phyloP scores from a whole-genome alignment of 2,113 vertebrate species.

The Myiopsitta monachus region DNA sequence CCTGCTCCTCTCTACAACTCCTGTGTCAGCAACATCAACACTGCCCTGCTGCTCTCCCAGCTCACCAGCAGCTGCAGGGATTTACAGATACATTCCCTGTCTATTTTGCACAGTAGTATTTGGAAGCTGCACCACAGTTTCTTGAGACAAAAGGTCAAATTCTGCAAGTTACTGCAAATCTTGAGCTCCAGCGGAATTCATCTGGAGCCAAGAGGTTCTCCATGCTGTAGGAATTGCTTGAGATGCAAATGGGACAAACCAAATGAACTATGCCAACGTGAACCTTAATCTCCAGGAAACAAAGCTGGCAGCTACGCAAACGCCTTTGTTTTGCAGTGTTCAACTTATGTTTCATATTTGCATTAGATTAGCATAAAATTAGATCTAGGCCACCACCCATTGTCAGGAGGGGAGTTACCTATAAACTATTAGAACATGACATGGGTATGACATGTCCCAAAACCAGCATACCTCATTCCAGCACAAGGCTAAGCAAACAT shows the following conservation, averaged over 20 bases:
- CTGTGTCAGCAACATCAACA: background rate
- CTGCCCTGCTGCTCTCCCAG: background rate
- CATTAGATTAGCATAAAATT: background rate
- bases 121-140: background rate
- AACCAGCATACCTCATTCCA: background rate
- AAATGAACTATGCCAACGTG: background rate
- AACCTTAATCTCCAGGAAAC: background rate
- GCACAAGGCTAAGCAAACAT: background rate
- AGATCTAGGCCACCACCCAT: background rate
- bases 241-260: background rate
- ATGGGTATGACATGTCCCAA: background rate
- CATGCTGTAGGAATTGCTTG: background rate
- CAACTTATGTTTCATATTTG: background rate
- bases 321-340: background rate
- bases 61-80: background rate
- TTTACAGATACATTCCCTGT: background rate
- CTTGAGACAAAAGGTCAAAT: slow-evolving; percentile 35
- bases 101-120: background rate
- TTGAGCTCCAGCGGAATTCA: background rate
- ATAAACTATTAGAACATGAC: background rate
- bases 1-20: background rate
- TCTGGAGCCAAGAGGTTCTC: background rate
- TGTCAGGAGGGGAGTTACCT: background rate
- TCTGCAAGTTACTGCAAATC: background rate
- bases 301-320: accelerated